Conservation (phyloP, 2,113 vertebrate species). For the Xiphophorus hellerii region DNA sequence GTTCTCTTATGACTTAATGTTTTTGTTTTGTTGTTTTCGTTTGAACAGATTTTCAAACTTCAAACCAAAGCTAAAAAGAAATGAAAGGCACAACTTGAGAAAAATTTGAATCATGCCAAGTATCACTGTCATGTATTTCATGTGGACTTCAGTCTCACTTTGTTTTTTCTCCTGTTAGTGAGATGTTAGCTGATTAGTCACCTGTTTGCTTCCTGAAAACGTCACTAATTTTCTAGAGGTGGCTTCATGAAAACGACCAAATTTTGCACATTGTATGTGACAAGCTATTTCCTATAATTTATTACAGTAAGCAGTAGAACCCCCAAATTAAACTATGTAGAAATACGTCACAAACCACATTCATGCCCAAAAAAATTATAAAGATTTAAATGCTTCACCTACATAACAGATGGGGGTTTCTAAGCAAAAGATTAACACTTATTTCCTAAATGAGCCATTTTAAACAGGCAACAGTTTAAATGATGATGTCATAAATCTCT, state of each 20-base stretch:
- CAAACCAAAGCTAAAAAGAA: too few relatives aligned
- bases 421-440: neutral
- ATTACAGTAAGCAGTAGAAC: slow-evolving; percentile 10
- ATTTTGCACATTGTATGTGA: neutral
- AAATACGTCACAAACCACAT: slow-evolving; percentile 25
- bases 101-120: neutral
- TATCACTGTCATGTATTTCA: neutral
- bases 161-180: neutral
- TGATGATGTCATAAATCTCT: slow-evolving; percentile 18
- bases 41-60: too few relatives aligned
- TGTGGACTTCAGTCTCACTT: too few relatives aligned
- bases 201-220: neutral
- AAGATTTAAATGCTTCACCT: neutral
- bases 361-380: neutral
- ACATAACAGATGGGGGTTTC: neutral
- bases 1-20: too few relatives aligned
- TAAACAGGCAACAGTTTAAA: slow-evolving; percentile 8
- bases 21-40: too few relatives aligned
- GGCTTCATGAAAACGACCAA: neutral
- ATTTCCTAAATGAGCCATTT: slow-evolving; percentile 16
- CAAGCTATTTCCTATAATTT: neutral
- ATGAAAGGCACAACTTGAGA: neutral
- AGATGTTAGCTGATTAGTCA: neutral
- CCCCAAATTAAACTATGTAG: neutral
- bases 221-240: too few relatives aligned